Evolutionary conservation across 2,797 vertebrate genomes (phyloP).

Genomic region (Pangasius mekongensis): DNA sequence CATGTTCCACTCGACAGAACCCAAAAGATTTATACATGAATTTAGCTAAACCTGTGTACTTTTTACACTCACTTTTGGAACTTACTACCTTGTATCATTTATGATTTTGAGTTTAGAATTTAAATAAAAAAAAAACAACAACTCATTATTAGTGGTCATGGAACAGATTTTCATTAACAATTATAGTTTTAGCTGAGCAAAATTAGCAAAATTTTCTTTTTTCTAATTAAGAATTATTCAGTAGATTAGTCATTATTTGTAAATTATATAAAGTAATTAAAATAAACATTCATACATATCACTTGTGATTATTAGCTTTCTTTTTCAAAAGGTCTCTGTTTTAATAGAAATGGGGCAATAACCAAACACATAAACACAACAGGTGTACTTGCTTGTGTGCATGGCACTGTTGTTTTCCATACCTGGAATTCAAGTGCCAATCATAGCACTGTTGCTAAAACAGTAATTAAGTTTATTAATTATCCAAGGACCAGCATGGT

Average conservation of each 20-base stretch:
- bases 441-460: not conserved
- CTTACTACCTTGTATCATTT: not conserved
- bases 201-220: not conserved
- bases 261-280: not conserved
- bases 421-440: not conserved
- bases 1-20: not conserved
- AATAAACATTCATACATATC: not conserved
- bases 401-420: not conserved
- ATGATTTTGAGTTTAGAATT: not conserved
- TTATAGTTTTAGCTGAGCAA: not conserved
- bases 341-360: not conserved
- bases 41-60: not conserved
- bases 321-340: not conserved
- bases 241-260: not conserved
- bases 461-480: not conserved
- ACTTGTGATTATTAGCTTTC: no score
- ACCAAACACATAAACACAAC: not conserved
- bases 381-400: not conserved
- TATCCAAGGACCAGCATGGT: not conserved
- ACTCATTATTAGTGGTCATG: not conserved
- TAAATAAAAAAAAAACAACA: not conserved
- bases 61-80: not conserved
- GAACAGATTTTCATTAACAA: not conserved
- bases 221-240: not conserved
- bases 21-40: not conserved